phyloP scores from a whole-genome alignment of 2,797 vertebrate genomes.

The Notolepis coatsorum region DNA sequence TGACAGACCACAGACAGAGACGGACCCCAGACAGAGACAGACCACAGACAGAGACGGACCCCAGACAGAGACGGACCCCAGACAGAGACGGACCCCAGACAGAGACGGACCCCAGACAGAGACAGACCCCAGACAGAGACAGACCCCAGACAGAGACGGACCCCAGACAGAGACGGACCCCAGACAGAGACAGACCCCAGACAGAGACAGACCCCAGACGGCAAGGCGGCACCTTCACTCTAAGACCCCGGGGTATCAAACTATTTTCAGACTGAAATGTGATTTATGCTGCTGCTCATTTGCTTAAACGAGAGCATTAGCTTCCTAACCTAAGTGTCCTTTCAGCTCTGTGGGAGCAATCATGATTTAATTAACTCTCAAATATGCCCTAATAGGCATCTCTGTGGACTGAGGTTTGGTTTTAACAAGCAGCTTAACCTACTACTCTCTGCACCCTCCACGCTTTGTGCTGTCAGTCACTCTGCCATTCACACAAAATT shows the following conservation, averaged over 20 bases:
- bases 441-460: no score
- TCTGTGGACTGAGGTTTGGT: slow-evolving; percentile 35
- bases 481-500: no score
- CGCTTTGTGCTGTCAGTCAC: no score
- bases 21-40: no score
- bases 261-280: slow-evolving; percentile 43
- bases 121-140: slow-evolving; percentile 6
- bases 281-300: slow-evolving; percentile 63
- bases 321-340: slow-evolving; percentile 57
- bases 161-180: not conserved
- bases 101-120: not conserved
- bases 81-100: not conserved
- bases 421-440: slow-evolving; percentile 53
- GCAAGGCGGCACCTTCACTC: slow-evolving; percentile 23
- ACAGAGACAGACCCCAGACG: not conserved
- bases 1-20: slow-evolving; percentile 3
- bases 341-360: slow-evolving; percentile 55
- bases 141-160: slow-evolving; percentile 6
- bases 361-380: slow-evolving; percentile 72
- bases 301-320: slow-evolving; percentile 55
- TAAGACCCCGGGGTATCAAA: not conserved
- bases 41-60: not conserved
- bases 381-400: slow-evolving; percentile 56
- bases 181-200: no score
- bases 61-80: not conserved